Conservation (phyloP, 2,888 invertebrate genomes). For the Mechanitis mazaeus region DNA sequence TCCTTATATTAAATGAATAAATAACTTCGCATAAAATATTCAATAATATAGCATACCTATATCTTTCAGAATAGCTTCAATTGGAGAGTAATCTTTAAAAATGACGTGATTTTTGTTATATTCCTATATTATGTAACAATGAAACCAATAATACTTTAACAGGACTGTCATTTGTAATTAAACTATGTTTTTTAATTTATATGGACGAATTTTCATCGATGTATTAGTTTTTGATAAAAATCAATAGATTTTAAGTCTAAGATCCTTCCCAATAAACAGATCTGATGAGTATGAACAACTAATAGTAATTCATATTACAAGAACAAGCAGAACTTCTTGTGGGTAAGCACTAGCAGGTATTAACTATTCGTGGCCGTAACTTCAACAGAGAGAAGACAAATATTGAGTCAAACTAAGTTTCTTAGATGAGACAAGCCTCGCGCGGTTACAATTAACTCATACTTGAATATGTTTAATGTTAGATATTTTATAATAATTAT, state of each 20-base stretch:
- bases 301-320: conserved; percentile 57
- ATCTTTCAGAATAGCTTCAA: too few species aligned
- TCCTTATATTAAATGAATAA: conserved; percentile 3
- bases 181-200: too few species aligned
- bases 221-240: too few species aligned
- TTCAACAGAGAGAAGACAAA: conserved; percentile 62
- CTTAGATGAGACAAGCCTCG: conserved; percentile 48
- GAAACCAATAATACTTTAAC: too few species aligned
- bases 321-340: conserved; percentile 53
- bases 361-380: conserved; percentile 45
- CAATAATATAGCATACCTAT: too few species aligned
- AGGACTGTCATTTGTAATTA: too few species aligned
- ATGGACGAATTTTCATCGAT: too few species aligned
- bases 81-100: too few species aligned
- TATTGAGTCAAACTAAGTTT: conserved; percentile 61
- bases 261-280: conserved; percentile 14
- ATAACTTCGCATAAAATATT: too few species aligned
- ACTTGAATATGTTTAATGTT: conserved; percentile 13
- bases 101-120: neutral
- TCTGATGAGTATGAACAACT: conserved; percentile 26
- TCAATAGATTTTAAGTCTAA: too few species aligned
- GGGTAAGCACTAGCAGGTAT: conserved; percentile 39
- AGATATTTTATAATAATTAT: neutral
- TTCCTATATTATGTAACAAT: neutral
- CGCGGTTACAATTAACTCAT: conserved; percentile 59